A percentile compares a stretch with the other conserved stretches of the same genome.
Evolutionary conservation across 2,888 invertebrate species (phyloP).

Genomic region (Apamea sordens): DNA sequence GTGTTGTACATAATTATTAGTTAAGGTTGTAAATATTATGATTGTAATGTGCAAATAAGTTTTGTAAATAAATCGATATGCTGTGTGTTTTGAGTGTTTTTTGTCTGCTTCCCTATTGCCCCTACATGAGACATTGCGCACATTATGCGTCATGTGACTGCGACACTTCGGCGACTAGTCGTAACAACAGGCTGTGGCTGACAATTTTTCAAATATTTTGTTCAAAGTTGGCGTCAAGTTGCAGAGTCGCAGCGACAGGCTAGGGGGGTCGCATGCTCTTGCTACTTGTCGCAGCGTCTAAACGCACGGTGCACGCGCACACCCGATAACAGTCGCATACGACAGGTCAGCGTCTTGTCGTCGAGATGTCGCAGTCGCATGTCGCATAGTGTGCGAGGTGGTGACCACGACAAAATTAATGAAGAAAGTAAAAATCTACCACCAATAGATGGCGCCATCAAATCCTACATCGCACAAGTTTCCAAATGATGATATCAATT

Average conservation of each 20-base stretch:
- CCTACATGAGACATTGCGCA: too few relatives aligned
- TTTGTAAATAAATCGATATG: slow-evolving; percentile 35
- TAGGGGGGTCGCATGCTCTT: too few relatives aligned
- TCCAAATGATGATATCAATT: not conserved
- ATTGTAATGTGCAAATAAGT: slow-evolving; percentile 17
- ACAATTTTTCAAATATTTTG: too few relatives aligned
- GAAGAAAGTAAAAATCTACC: not conserved
- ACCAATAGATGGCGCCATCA: not conserved
- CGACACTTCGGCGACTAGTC: too few relatives aligned
- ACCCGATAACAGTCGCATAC: too few relatives aligned
- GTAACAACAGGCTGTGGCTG: too few relatives aligned
- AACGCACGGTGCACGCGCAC: too few relatives aligned
- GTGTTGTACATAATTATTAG: slow-evolving; percentile 19
- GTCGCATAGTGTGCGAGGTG: not conserved
- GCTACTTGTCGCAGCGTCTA: too few relatives aligned
- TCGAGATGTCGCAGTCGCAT: not conserved
- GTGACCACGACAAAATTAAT: not conserved
- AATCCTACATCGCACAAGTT: not conserved
- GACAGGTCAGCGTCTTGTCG: not conserved
- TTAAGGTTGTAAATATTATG: slow-evolving; percentile 33
- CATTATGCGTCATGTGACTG: too few relatives aligned
- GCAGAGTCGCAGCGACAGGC: too few relatives aligned
- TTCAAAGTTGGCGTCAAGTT: too few relatives aligned
- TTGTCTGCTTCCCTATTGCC: not conserved
- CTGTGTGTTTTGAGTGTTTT: not conserved